phyloP scores from a whole-genome alignment of 2,797 vertebrate species.

The Cryptoprocta ferox region DNA sequence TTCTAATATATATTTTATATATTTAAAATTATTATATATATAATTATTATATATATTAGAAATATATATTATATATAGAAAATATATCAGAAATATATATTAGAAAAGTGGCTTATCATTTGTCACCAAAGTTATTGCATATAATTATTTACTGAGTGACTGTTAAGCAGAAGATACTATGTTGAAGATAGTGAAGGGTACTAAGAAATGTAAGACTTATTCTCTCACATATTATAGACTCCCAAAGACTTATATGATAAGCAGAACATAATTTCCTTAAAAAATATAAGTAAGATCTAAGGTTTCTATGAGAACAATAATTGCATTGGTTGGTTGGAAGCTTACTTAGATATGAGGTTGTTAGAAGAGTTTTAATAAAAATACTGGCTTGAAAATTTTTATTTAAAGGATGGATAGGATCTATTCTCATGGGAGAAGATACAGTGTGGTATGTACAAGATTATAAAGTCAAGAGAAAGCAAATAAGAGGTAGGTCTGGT shows the following conservation, averaged over 20 bases:
- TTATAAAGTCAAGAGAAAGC: not conserved
- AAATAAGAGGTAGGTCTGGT: not conserved
- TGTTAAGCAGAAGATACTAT: not conserved
- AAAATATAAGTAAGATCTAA: not conserved
- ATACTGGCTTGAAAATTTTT: not conserved
- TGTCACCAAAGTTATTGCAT: not conserved
- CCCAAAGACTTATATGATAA: not conserved
- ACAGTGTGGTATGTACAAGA: not conserved
- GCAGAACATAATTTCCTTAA: not conserved
- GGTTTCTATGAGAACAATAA: not conserved
- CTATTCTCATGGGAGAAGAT: not conserved
- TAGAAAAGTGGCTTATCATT: not conserved
- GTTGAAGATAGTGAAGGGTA: not conserved
- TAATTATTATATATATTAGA: too few species aligned
- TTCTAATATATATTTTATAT: too few species aligned
- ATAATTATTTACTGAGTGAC: not conserved
- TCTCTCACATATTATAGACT: not conserved
- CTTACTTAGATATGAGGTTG: not conserved
- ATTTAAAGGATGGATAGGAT: not conserved
- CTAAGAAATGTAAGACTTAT: not conserved
- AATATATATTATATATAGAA: too few species aligned
- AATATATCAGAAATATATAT: too few species aligned
- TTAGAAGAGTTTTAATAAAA: not conserved
- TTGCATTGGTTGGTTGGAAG: not conserved
- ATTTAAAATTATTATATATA: too few species aligned